phyloP scores from a whole-genome alignment of 2,888 invertebrate species.

The Teinopalpus imperialis region DNA sequence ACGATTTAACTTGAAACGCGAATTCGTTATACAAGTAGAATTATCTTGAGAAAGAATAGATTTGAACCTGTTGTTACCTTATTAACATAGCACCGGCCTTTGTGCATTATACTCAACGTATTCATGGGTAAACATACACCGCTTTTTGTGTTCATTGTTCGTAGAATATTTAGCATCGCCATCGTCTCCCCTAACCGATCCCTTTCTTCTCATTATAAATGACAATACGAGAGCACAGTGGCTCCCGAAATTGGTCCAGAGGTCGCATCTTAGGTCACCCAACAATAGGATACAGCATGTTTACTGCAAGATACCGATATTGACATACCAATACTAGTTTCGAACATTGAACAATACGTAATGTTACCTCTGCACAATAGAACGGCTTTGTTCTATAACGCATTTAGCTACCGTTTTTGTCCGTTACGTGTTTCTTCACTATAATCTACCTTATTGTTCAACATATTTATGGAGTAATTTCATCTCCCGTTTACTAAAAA shows the following conservation, averaged over 20 bases:
- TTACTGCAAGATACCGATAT: slow-evolving; percentile 57
- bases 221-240: slow-evolving; percentile 51
- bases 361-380: slow-evolving; percentile 54
- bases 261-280: slow-evolving; percentile 73
- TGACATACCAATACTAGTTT: slow-evolving; percentile 32
- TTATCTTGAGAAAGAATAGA: slow-evolving; percentile 73
- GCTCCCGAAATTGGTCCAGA: slow-evolving; percentile 60
- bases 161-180: slow-evolving; percentile 72
- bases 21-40: slow-evolving; percentile 79
- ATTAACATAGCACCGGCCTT: slow-evolving; percentile 71
- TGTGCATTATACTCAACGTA: slow-evolving; percentile 70
- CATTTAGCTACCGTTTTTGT: slow-evolving; percentile 73
- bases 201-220: slow-evolving; percentile 59
- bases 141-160: slow-evolving; percentile 72
- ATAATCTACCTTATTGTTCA: slow-evolving; percentile 75
- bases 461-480: slow-evolving; percentile 67
- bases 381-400: slow-evolving; percentile 60
- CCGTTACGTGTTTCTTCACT: slow-evolving; percentile 61
- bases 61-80: slow-evolving; percentile 77
- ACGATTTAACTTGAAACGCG: slow-evolving; percentile 78
- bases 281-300: slow-evolving; percentile 63
- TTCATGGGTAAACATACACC: slow-evolving; percentile 82
- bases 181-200: slow-evolving; percentile 68
- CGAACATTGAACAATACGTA: slow-evolving; percentile 47
- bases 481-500: slow-evolving; percentile 50